Evolutionary conservation across 2,888 invertebrate genomes (phyloP), one percentile per base, ranked within the genome.

Genomic region (Cheilosia impressa): DNA sequence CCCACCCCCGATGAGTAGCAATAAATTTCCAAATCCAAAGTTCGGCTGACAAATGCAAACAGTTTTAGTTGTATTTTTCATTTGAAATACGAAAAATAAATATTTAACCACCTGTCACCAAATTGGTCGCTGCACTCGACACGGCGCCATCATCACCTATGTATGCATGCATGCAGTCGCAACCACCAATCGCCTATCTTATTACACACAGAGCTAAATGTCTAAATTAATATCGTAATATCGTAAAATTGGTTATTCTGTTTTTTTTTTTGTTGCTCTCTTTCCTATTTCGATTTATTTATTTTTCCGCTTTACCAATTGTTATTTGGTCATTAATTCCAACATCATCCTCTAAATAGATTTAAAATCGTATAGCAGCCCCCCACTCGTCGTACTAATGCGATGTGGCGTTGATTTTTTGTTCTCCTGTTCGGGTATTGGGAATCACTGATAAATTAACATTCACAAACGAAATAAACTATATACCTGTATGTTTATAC

Each of bases 381-480:
- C 45, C 6, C n/a, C 17, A 2, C n/a, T 38, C 34, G 10, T 9
- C 34, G 3, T 45, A 45, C 47, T 47, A 17, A 47, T 50, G 62
- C 55, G 55, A 45, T 45, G 34, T 22, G 43, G 27, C 19, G 19
- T 17, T 27, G 27, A 4, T 45, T 57, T 38, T 62, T 60, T 62
- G 9, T 45, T 9, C 19, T 4, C 1, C 24, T 50, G 19, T 10
- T 76, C 63, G 62, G 77, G 82, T 77, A 53, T 75, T 76, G 71
- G 84, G 63, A 81, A 76, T 85, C 68, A 53, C 85, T 77, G 85
- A 85, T 85, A 85, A 85, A 85, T 85, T 85, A 85, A 85, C 85
- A 85, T 85, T 85, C 85, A 80, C 80, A 81, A 85, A 81, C 72
- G 81, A 78, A 84, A 79, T 75, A 79, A 84, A 75, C 79, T 79